Base-by-base conservation (phyloP, 2,888 invertebrate genomes). In the Trissolcus brochymenae region DNA sequence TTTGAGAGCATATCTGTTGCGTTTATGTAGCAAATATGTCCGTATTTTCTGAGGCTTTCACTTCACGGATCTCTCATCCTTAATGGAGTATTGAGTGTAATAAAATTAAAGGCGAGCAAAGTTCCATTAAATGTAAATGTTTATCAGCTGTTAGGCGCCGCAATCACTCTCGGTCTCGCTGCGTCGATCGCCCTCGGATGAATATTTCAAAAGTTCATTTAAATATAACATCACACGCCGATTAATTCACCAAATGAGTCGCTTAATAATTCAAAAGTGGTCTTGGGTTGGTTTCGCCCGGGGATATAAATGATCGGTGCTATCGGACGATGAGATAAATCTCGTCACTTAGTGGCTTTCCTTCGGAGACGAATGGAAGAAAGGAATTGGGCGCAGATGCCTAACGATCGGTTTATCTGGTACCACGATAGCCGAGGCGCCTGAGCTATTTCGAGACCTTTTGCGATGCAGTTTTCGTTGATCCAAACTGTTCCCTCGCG, bases 381-480 rank as follows among this genome's bases (percentile, higher is more conserved):
- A 71, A 67, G 57, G 64, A 66, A 59, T 54, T 74, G 53, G 53
- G 14, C 57, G 43, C 49, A 66, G 74, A 78, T 74, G 70, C 71
- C 60, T 62, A 67, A 76, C 71, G 76, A 86, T 85, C 83, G 82
- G 81, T 81, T 83, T 86, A 87, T 86, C 86, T 81, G 78, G 60
- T 67, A 77, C 77, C 64, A 66, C 82, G 86, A 87, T 87, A 86
- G 85, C 83, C 79, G 73, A 83, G 86, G 86, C 86, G 86, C 85
- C 86, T 83, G 73, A 83, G 83, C 84, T 85, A 85, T 86, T 85
- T 84, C 81, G 66, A 64, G 16, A 6, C 50, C 40, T 55, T 4
- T 25, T 25, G 25, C 25, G 43, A 56, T 51, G 55, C 35, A 61
- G 51, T 7, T 51, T 62, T 29, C 29, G 51, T n/a, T 51, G 9